Percentiles rank a stretch among this genome's conserved stretches.
These are phyloP conservation scores for Sussaba pulchella DNA, from an alignment of 2,888 invertebrate genomes.

Conservation along the genomic window DNA sequence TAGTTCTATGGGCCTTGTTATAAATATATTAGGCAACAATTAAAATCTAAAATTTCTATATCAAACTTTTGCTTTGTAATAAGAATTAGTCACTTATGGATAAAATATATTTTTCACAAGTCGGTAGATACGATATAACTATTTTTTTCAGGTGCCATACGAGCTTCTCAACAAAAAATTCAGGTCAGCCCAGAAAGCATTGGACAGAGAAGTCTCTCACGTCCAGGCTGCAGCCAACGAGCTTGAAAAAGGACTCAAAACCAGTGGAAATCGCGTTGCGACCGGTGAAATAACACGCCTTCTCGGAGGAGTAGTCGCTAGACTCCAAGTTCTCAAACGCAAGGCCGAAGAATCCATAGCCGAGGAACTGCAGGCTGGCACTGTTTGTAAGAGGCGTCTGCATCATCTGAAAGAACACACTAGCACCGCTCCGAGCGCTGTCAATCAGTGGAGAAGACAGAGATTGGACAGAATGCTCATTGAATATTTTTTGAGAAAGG, in stretches of 20 bases:
- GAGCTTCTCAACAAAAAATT: slow-evolving; percentile 99
- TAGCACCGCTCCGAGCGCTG: slow-evolving; percentile 85
- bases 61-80: no score
- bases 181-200: slow-evolving; percentile 96
- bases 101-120: no score
- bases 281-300: slow-evolving; percentile 92
- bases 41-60: no score
- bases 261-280: slow-evolving; percentile 85
- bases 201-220: slow-evolving; percentile 97
- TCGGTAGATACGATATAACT: background rate
- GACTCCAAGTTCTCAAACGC: slow-evolving; percentile 94
- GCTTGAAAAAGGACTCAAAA: slow-evolving; percentile 91
- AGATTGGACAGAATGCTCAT: slow-evolving; percentile 98
- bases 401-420: slow-evolving; percentile 95
- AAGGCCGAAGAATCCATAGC: slow-evolving; percentile 97
- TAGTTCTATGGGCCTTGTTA: slow-evolving; percentile 9
- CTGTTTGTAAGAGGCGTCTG: slow-evolving; percentile 95
- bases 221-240: slow-evolving; percentile 92
- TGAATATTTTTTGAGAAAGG: slow-evolving; percentile 97
- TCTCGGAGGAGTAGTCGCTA: slow-evolving; percentile 95
- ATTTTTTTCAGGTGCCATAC: slow-evolving; percentile 93
- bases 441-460: slow-evolving; percentile 93
- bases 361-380: slow-evolving; percentile 96
- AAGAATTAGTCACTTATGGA: no score
- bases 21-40: background rate